Evolutionary conservation across 2,797 vertebrate species (phyloP), one percentile per base, ranked within the genome.

Genomic region (Oreochromis grahami): DNA sequence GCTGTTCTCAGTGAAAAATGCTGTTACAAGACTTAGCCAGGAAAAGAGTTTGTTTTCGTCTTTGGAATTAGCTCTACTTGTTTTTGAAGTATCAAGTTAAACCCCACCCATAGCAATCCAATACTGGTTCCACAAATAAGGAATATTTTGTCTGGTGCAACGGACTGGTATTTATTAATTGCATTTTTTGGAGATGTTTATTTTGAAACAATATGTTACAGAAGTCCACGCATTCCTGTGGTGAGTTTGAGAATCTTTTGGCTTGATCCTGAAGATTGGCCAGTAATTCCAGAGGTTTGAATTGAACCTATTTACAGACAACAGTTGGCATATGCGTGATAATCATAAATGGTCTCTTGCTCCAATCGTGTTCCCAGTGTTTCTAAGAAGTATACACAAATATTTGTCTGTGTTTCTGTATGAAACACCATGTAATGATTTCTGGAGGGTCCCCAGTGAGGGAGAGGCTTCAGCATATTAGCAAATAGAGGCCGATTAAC

Each of bases 21-120:
- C 90, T 92, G 21, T 92, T 88, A 38, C 80, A 88, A 91, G 89
- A 77, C 79, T 91, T 86, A 90, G 43, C 87, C 82, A 76, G 81
- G 83, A 82, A 78, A 65, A 89, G 82, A 80, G 84, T 91, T 93
- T 91, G 89, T 92, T 94, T 93, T 92, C 68, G 65, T 92, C 84
- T 87, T 84, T 84, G 79, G 84, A 84, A 85, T 87, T 60, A 51
- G 51, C 86, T 85, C 41, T 38, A 74, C 79, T 91, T 84, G 82
- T 89, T 93, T 91, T 92, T 89, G n/a, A 91, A 91, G 90, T 86
- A 79, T 93, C 82, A 15, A 79, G 79, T 81, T 52, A 26, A 86
- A 85, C 85, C 85, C 84, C 90, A 88, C 87, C 87, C 85, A 12
- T 19, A 36, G 82, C 81, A 86, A 86, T 80, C 78, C 52, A 81